Evolutionary conservation across 2,113 vertebrate genomes (phyloP), one percentile per base, ranked within the genome.

Genomic region (Oxyura jamaicensis): DNA sequence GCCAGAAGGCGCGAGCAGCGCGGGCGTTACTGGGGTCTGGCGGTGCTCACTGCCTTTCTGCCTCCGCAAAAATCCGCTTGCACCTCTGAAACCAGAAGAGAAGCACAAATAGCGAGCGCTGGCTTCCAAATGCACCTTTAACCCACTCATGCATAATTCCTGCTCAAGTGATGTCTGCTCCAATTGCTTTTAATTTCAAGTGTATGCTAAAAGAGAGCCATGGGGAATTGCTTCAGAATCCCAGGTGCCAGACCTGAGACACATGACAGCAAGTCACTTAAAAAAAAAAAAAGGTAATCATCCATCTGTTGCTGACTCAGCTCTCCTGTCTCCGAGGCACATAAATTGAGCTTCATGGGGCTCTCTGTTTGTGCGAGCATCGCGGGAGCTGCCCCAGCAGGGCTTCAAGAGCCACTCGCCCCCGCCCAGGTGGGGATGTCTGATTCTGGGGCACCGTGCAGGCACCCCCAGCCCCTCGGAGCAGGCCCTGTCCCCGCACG

Each of bases 1-100:
- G 36, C 10, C n/a, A n/a, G 83, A 9, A 50, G 0, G 0, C 0
- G 0, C 33, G 29, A 58, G 80, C 83, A 53, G 35, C 1, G 2
- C 66, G 52, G 84, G 35, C 3, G 25, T 0, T 21, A 0, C 1
- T 4, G 0, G 5, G 11, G 4, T 56, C 55, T 72, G 80, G 87
- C 69, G 71, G 23, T 0, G 36, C 25, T 80, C 41, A 26, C 5
- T 22, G 55, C 35, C 56, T 46, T 46, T 6, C 21, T 22, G 59
- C 41, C 62, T 80, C 50, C 42, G 53, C 46, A 86, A 77, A 85
- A 83, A 76, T n/a, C 31, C n/a, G 14, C 72, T 55, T 3, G 1
- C 46, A 19, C 42, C 7, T 56, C 60, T 63, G 23, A 63, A 62
- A 42, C 29, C n/a, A 52, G 88, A 55, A 39, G 44, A 46, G 33